Conservation (phyloP, 1,140 invertebrate genomes). For the Sinonovacula constricta region DNA sequence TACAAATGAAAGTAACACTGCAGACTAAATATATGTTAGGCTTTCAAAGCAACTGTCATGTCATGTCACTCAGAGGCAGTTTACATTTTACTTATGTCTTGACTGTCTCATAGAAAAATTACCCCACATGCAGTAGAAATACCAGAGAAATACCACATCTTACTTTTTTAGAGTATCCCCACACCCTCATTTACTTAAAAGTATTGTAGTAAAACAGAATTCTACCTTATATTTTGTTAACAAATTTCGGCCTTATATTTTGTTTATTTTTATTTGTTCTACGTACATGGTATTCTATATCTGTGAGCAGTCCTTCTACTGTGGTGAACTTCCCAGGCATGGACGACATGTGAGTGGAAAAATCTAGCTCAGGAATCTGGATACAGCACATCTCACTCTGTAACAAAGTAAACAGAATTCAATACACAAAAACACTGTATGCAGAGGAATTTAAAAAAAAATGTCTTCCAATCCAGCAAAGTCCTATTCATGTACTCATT, state of each 20-base stretch:
- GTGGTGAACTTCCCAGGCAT: constrained; percentile 97
- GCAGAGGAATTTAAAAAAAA: too few species aligned
- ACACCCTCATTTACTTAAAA: too few species aligned
- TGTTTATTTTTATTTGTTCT: not conserved
- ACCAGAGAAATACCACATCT: too few species aligned
- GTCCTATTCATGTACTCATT: not conserved
- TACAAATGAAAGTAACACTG: too few species aligned
- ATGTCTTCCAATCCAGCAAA: too few species aligned
- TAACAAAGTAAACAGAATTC: constrained; percentile 54
- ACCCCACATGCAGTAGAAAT: too few species aligned
- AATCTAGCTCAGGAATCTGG: constrained; percentile 92
- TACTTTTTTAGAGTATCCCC: too few species aligned
- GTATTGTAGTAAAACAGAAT: not conserved
- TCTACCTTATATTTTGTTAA: not conserved
- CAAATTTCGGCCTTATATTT: not conserved
- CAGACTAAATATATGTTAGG: too few species aligned
- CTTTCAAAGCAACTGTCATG: too few species aligned
- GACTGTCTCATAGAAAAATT: too few species aligned
- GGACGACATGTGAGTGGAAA: constrained; percentile 90
- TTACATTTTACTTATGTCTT: too few species aligned
- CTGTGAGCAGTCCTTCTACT: constrained; percentile 87
- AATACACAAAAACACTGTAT: not conserved
- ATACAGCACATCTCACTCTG: constrained; percentile 95
- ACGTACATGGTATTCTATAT: constrained; percentile 78
- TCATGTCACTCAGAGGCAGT: too few species aligned